Evolutionary conservation across 2,113 vertebrate genomes (phyloP).

Genomic region (Peromyscus maniculatus): DNA sequence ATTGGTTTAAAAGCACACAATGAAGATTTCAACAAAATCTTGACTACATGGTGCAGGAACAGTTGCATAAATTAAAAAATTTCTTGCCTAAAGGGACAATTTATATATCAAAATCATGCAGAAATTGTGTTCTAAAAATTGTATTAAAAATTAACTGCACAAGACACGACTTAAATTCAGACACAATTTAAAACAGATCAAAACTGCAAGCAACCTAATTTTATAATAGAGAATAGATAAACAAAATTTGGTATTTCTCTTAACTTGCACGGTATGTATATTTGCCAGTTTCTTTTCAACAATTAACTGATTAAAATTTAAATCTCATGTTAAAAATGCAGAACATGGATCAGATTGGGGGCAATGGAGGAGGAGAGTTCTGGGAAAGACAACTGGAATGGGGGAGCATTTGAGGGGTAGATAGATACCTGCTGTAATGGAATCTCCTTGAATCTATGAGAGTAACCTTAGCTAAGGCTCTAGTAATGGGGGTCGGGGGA

Average conservation of each 20-base stretch:
- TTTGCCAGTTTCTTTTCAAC: conserved; percentile 10
- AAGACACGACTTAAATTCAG: conserved; percentile 1
- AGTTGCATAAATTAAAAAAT: background rate
- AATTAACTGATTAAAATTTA: conserved; percentile 10
- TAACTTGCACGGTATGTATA: background rate
- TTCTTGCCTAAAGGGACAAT: background rate
- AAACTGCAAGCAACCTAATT: background rate
- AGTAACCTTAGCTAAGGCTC: no score
- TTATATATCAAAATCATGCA: background rate
- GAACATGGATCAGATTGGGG: no score
- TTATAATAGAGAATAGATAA: background rate
- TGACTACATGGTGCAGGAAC: background rate
- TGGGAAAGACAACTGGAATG: no score
- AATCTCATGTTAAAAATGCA: background rate
- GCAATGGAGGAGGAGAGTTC: no score
- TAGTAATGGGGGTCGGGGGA: no score
- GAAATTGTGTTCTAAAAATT: background rate
- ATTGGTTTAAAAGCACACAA: background rate
- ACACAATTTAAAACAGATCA: background rate
- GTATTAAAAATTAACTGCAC: background rate
- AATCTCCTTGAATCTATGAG: no score
- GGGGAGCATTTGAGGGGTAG: no score
- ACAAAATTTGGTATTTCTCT: background rate
- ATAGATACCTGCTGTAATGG: no score
- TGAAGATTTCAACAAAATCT: background rate